Percentiles rank a stretch among this genome's conserved stretches.
phyloP scores from a whole-genome alignment of 2,888 invertebrate species.

The Platerodrilus igneus region DNA sequence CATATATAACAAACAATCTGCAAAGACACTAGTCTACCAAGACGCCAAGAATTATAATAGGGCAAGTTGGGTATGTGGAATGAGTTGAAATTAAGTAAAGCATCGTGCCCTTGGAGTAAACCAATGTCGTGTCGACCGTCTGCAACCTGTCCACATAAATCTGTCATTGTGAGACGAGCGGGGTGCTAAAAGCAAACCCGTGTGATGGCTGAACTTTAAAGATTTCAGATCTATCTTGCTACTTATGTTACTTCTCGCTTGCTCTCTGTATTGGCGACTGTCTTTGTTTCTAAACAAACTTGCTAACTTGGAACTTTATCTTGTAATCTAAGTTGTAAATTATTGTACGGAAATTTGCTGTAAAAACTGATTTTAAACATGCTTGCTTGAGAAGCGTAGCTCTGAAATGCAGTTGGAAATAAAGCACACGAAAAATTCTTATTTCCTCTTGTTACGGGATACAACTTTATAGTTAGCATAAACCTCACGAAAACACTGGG shows the following conservation, averaged over 20 bases:
- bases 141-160: slow-evolving; percentile 51
- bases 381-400: too few relatives aligned
- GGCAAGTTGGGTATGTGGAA: slow-evolving; percentile 31
- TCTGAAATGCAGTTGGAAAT: too few relatives aligned
- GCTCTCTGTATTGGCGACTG: slow-evolving; percentile 28
- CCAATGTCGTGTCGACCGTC: slow-evolving; percentile 43
- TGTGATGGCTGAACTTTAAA: slow-evolving; percentile 42
- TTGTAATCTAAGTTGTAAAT: too few relatives aligned
- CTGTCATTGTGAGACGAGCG: slow-evolving; percentile 46
- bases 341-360: too few relatives aligned
- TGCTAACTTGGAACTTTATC: too few relatives aligned
- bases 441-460: too few relatives aligned
- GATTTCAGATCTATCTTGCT: slow-evolving; percentile 38
- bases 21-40: slow-evolving; percentile 41
- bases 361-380: too few relatives aligned
- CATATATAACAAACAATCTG: slow-evolving; percentile 40
- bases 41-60: slow-evolving; percentile 40
- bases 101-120: slow-evolving; percentile 30
- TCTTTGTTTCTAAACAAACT: slow-evolving; percentile 20
- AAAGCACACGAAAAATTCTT: too few relatives aligned
- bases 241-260: slow-evolving; percentile 30
- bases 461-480: too few relatives aligned
- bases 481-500: too few relatives aligned
- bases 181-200: slow-evolving; percentile 44
- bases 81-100: slow-evolving; percentile 23